Conservation (phyloP, 2,797 vertebrate genomes). For the Cetoscarus ocellatus region DNA sequence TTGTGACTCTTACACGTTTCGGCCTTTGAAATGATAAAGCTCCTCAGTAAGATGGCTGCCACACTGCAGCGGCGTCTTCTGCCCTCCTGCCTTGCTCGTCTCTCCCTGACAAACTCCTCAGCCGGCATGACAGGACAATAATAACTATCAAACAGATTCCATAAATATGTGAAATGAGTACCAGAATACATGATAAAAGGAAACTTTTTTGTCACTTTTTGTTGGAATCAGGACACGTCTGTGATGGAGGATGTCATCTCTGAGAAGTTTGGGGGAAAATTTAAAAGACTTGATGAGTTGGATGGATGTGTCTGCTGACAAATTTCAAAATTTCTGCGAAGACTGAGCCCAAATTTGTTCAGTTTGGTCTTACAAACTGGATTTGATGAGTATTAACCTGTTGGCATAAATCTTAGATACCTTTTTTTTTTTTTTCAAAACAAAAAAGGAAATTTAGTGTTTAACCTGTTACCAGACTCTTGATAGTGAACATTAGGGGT, state of each 20-base stretch:
- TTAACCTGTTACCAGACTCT: too few species aligned
- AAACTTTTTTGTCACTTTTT: slow-evolving; percentile 35
- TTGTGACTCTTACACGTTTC: slow-evolving; percentile 49
- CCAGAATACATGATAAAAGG: slow-evolving; percentile 53
- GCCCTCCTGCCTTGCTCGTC: slow-evolving; percentile 29
- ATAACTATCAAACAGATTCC: slow-evolving; percentile 64
- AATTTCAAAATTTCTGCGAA: slow-evolving; percentile 44
- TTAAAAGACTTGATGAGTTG: slow-evolving; percentile 30
- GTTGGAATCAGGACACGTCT: slow-evolving; percentile 24
- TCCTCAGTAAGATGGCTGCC: slow-evolving; percentile 50
- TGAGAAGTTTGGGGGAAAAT: slow-evolving; percentile 20
- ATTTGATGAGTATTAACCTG: slow-evolving; percentile 5
- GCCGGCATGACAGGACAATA: slow-evolving; percentile 57
- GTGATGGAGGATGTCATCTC: slow-evolving; percentile 34
- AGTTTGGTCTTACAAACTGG: slow-evolving; percentile 31
- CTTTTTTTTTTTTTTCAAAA: too few species aligned
- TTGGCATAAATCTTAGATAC: too few species aligned
- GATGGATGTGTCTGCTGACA: slow-evolving; percentile 30
- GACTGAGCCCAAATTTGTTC: slow-evolving; percentile 33
- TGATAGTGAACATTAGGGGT: too few species aligned
- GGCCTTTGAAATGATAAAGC: slow-evolving; percentile 60
- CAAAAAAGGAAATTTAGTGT: too few species aligned
- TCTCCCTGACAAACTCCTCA: slow-evolving; percentile 57
- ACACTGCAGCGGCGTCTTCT: slow-evolving; percentile 31
- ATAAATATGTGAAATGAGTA: slow-evolving; percentile 70